These are phyloP conservation scores for Yponomeuta cagnagella DNA, from an alignment of 2,888 invertebrate genomes.

Conservation along the genomic window DNA sequence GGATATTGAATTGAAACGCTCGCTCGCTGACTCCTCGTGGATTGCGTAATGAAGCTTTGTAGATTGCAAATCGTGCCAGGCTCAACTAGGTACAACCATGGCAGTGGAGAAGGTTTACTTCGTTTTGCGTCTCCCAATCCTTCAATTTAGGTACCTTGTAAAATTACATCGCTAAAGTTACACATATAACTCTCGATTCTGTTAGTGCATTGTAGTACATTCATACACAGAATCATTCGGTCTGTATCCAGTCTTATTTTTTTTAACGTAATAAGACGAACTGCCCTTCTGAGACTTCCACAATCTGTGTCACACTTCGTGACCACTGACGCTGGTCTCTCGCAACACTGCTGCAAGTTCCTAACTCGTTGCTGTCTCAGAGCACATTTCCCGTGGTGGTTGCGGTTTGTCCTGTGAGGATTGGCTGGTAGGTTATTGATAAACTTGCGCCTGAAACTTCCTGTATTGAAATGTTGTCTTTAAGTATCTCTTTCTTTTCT, in stretches of 20 bases:
- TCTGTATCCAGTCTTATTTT: no score
- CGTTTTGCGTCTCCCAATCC: neutral
- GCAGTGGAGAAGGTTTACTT: neutral
- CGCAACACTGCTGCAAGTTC: neutral
- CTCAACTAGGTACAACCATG: neutral
- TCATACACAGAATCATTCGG: no score
- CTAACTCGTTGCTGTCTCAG: neutral
- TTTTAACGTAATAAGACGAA: no score
- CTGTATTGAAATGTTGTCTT: no score
- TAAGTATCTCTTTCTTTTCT: no score
- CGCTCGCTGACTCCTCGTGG: slow-evolving; percentile 32
- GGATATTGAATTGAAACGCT: neutral
- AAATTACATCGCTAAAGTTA: no score
- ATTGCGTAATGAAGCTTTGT: slow-evolving; percentile 29
- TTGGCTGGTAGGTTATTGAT: neutral
- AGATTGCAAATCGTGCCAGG: neutral
- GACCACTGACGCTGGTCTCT: neutral
- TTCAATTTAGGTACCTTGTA: no score
- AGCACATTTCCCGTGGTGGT: neutral
- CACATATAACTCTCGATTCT: no score
- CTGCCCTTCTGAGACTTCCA: neutral
- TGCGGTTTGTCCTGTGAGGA: neutral
- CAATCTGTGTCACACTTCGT: neutral
- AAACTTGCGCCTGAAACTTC: neutral
- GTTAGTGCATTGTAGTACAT: no score